A percentile compares a stretch with the other conserved stretches of the same genome.
These are phyloP conservation scores for Whitmania pigra DNA, from an alignment of 1,140 invertebrate species.

Conservation along the genomic window DNA sequence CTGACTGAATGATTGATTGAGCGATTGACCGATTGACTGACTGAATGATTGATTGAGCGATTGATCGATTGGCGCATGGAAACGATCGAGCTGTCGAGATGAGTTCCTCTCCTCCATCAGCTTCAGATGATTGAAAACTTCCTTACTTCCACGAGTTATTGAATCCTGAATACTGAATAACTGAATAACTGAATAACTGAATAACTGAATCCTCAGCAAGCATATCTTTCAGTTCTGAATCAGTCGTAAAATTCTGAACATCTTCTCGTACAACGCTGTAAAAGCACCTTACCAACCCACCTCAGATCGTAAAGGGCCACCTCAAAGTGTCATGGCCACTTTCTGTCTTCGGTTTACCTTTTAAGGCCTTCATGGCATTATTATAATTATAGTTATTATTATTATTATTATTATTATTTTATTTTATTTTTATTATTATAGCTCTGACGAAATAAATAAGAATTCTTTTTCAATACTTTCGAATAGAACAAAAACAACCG, in stretches of 20 bases:
- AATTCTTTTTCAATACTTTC: not conserved
- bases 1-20: not conserved
- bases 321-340: not conserved
- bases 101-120: too few species aligned
- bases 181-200: too few species aligned
- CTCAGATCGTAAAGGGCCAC: not conserved
- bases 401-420: too few species aligned
- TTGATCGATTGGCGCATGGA: not conserved
- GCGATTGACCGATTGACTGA: not conserved
- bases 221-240: not conserved
- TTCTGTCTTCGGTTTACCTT: not conserved
- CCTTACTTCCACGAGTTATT: too few species aligned
- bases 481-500: too few species aligned
- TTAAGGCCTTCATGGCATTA: not conserved
- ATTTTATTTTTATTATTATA: too few species aligned
- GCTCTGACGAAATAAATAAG: not conserved
- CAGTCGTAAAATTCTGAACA: not conserved
- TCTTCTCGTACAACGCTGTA: not conserved
- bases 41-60: slow-evolving; percentile 6
- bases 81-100: too few species aligned
- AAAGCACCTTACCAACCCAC: not conserved
- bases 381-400: too few species aligned
- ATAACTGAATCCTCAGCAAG: not conserved
- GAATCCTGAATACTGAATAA: too few species aligned
- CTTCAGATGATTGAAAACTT: too few species aligned